Percentiles rank a stretch among this genome's conserved stretches.
phyloP scores from a whole-genome alignment of 2,113 vertebrate species.

The human (Homo sapiens) region DNA sequence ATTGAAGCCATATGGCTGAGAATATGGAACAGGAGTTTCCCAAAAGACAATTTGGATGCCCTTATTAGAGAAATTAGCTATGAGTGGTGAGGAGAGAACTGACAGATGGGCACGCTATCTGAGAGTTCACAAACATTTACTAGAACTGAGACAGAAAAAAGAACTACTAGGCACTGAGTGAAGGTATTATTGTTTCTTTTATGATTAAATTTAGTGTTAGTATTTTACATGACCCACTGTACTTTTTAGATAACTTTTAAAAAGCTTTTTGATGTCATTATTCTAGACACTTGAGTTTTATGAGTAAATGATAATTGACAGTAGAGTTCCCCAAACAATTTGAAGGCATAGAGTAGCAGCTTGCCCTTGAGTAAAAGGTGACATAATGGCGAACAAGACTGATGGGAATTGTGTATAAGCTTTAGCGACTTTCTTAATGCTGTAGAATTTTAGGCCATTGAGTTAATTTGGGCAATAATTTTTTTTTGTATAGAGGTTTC shows the following conservation, averaged over 20 bases:
- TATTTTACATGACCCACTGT: neutral
- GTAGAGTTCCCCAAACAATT: neutral
- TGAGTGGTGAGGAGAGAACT: neutral
- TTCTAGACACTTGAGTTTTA: neutral
- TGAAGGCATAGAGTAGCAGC: neutral
- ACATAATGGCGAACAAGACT: neutral
- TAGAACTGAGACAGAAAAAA: neutral
- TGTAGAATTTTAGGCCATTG: neutral
- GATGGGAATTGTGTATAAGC: neutral
- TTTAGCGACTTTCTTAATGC: neutral
- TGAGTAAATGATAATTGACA: neutral
- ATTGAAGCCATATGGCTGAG: neutral
- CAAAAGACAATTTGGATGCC: neutral
- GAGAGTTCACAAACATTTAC: neutral
- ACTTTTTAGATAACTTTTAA: neutral
- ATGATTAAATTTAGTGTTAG: neutral
- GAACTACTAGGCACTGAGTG: neutral
- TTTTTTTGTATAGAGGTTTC: slow-evolving; percentile 3
- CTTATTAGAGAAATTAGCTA: neutral
- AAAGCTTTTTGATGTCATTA: neutral
- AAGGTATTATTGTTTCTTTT: neutral
- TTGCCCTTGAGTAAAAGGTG: neutral
- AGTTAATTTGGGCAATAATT: neutral
- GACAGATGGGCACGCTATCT: neutral
- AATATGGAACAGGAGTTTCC: neutral